Evolutionary conservation across 2,797 vertebrate species (phyloP).

Genomic region (Etheostoma nigrum): DNA sequence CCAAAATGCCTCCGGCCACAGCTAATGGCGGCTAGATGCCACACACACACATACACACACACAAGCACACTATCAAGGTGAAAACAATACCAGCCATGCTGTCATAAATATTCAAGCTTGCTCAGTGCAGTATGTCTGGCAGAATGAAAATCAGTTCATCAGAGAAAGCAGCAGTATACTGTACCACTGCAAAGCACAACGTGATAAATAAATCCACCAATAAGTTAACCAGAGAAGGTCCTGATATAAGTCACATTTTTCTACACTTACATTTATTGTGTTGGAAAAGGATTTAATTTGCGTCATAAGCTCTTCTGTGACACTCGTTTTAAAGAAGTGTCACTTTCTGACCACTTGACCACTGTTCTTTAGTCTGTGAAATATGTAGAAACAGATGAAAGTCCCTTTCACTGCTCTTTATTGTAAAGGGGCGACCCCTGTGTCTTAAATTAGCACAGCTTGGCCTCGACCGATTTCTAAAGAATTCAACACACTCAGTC

Average conservation of each 20-base stretch:
- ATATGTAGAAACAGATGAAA: constrained; percentile 28
- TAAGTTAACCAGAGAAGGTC: not conserved
- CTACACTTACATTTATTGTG: not conserved
- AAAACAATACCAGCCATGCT: too few species aligned
- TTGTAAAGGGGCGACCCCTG: not conserved
- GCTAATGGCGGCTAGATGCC: too few species aligned
- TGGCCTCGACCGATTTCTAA: not conserved
- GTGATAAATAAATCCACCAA: not conserved
- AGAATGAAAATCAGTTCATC: constrained; percentile 3
- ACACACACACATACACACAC: too few species aligned
- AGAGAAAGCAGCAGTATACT: not conserved
- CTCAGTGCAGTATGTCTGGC: constrained; percentile 32
- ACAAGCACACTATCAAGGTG: too few species aligned
- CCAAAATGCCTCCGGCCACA: too few species aligned
- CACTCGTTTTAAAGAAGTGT: constrained; percentile 5
- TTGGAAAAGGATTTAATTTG: not conserved
- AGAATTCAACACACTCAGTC: not conserved
- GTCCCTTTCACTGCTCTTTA: constrained; percentile 16
- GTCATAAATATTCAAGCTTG: constrained; percentile 36
- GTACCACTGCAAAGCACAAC: too few species aligned
- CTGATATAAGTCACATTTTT: not conserved
- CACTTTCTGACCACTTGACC: constrained; percentile 13
- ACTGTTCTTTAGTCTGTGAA: not conserved
- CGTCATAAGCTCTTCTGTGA: not conserved
- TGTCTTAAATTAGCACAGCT: constrained; percentile 22